Conservation (phyloP, 2,797 vertebrate species). For the Eulemur albifrons region DNA sequence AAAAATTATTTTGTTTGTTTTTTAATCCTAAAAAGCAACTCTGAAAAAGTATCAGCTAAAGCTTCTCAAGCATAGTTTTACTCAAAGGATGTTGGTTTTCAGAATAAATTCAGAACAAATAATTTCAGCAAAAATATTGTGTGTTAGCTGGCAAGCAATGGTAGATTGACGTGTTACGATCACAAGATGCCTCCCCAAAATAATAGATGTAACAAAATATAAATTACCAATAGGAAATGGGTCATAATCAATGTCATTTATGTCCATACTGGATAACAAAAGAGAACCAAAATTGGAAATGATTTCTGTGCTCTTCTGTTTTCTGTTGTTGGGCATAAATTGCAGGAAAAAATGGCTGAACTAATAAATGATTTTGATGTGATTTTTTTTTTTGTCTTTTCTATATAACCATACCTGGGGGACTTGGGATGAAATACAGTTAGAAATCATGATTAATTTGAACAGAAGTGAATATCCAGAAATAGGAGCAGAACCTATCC, state of each 20-base stretch:
- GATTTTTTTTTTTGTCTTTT: background rate
- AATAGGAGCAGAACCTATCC: background rate
- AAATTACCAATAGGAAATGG: background rate
- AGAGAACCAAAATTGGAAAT: slow-evolving; percentile 7
- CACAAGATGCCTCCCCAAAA: background rate
- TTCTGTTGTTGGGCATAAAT: background rate
- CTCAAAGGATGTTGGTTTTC: background rate
- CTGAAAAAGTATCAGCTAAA: background rate
- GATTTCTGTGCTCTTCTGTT: background rate
- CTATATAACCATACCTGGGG: background rate
- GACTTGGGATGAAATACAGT: background rate
- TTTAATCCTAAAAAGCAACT: background rate
- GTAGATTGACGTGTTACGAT: background rate
- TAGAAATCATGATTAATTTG: background rate
- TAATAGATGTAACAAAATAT: background rate
- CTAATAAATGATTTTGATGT: background rate
- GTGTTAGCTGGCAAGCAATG: background rate
- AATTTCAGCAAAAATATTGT: background rate
- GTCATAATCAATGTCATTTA: background rate
- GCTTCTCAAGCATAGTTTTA: background rate
- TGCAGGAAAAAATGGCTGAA: background rate
- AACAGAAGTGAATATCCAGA: background rate
- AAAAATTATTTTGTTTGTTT: background rate
- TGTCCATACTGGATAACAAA: background rate
- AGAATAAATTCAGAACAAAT: background rate